Percentiles rank a stretch among this genome's conserved stretches.
phyloP scores from a whole-genome alignment of 2,888 invertebrate species.

The Hedya salicella region DNA sequence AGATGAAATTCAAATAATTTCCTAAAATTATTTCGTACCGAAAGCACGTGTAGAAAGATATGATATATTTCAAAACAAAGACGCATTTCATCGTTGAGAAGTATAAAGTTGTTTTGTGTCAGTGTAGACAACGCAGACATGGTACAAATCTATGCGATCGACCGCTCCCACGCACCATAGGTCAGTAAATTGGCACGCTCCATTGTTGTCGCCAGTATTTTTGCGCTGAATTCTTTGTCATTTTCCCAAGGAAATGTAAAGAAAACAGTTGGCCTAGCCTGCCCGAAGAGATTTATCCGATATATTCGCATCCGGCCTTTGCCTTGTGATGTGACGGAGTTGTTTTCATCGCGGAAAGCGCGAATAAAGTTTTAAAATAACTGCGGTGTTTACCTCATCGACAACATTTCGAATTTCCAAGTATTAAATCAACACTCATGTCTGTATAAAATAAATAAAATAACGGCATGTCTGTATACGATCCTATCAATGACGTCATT shows the following conservation, averaged over 20 bases:
- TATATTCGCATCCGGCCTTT: constrained; percentile 26
- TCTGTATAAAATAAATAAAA: too few species aligned
- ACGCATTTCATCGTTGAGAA: constrained; percentile 15
- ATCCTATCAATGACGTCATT: too few species aligned
- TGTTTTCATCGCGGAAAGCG: constrained; percentile 26
- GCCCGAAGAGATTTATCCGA: constrained; percentile 19
- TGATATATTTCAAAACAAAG: not conserved
- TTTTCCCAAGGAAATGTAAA: constrained; percentile 33
- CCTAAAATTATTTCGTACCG: not conserved
- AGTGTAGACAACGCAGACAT: constrained; percentile 42
- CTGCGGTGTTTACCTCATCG: constrained; percentile 24
- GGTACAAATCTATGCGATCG: constrained; percentile 43
- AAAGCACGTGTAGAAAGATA: not conserved
- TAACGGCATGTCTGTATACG: too few species aligned
- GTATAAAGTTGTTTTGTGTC: constrained; percentile 18
- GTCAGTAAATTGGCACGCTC: constrained; percentile 67
- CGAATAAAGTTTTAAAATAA: constrained; percentile 24
- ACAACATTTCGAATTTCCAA: too few species aligned
- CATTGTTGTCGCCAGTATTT: constrained; percentile 55
- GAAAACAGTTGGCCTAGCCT: constrained; percentile 27
- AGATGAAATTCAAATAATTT: too few species aligned
- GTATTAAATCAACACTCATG: too few species aligned
- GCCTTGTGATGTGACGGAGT: constrained; percentile 12
- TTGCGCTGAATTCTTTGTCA: constrained; percentile 23
- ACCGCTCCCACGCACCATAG: constrained; percentile 60